phyloP scores from a whole-genome alignment of 2,888 invertebrate genomes.

The Slavum lentiscoides region DNA sequence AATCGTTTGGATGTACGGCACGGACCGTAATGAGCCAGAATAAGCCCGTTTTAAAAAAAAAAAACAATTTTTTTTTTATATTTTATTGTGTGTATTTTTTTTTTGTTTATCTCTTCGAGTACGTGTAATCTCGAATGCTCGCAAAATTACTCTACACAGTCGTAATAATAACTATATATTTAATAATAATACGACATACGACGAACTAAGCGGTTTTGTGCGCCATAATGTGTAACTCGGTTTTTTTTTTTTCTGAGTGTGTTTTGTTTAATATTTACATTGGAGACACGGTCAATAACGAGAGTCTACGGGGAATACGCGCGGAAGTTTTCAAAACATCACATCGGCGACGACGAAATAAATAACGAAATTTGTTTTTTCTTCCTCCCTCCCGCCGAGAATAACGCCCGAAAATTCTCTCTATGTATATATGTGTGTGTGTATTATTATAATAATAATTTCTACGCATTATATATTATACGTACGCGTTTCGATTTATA shows the following conservation, averaged over 20 bases:
- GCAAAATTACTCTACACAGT: slow-evolving; percentile 3
- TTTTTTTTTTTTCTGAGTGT: too few relatives aligned
- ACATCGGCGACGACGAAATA: neutral
- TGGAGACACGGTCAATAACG: slow-evolving; percentile 22
- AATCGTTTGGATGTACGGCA: slow-evolving; percentile 17
- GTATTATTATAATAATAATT: too few relatives aligned
- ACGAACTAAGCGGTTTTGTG: neutral
- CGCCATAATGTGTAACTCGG: neutral
- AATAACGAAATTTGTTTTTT: too few relatives aligned
- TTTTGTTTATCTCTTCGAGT: slow-evolving; percentile 19
- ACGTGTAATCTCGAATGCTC: slow-evolving; percentile 35
- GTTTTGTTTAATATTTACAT: slow-evolving; percentile 31
- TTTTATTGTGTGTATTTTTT: neutral
- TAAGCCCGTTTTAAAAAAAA: slow-evolving; percentile 40
- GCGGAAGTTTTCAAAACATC: neutral
- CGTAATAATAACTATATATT: neutral
- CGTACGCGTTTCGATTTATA: too few relatives aligned
- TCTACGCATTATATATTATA: too few relatives aligned
- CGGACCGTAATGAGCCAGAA: slow-evolving; percentile 34
- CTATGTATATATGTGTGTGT: too few relatives aligned
- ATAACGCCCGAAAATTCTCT: too few relatives aligned
- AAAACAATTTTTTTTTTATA: neutral
- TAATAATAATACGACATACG: neutral
- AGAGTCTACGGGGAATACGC: neutral
- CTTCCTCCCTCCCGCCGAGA: too few relatives aligned